Percentiles rank a stretch among this genome's conserved stretches.
phyloP scores from a whole-genome alignment of 2,888 invertebrate species.

The Ditula angustiorana region DNA sequence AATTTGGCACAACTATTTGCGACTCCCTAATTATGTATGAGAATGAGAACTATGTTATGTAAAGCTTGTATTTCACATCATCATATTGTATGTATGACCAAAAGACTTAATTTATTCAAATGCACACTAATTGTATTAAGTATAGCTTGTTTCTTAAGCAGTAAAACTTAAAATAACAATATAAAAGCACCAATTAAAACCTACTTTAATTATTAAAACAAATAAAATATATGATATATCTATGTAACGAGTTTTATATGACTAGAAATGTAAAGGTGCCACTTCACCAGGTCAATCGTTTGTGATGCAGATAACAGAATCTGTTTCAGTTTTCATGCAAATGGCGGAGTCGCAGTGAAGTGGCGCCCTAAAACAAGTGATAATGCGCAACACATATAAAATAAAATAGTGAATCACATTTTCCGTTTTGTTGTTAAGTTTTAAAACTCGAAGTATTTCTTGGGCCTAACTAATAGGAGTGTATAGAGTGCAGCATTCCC shows the following conservation, averaged over 20 bases:
- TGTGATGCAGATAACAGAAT: not conserved
- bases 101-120: no score
- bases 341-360: not conserved
- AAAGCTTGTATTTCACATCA: no score
- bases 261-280: conserved; percentile 14
- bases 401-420: not conserved
- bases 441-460: no score
- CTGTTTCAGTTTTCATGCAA: not conserved
- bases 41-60: no score
- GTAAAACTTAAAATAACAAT: not conserved
- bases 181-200: conserved; percentile 3
- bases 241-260: conserved; percentile 1
- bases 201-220: no score
- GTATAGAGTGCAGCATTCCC: not conserved
- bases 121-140: no score
- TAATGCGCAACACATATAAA: not conserved
- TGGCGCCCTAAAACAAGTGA: not conserved
- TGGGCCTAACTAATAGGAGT: not conserved
- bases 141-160: not conserved
- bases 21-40: no score
- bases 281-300: not conserved
- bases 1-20: no score
- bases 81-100: no score
- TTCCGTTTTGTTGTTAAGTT: no score
- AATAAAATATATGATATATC: not conserved